Conservation (phyloP, 1,140 invertebrate genomes). For the Drosophila hydei region DNA sequence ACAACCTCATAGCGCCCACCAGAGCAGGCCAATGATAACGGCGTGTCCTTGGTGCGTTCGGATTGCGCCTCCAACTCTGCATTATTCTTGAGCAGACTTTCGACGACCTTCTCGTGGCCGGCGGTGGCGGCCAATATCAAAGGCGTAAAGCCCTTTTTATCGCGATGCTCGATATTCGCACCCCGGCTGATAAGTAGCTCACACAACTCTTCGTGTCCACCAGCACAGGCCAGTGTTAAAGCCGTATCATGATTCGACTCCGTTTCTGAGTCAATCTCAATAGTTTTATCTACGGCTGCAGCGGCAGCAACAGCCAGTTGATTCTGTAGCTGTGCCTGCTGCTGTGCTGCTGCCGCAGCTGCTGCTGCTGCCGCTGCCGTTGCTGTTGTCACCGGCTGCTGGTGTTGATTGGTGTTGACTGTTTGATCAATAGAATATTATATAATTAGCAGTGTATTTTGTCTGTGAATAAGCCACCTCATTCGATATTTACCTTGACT, state of each 20-base stretch:
- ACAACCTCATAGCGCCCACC: conserved; percentile 98
- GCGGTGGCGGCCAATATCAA: conserved; percentile 98
- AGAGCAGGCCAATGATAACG: conserved; percentile 98
- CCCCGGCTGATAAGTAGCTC: conserved; percentile 94
- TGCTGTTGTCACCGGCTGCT: conserved; percentile 70
- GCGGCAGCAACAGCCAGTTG: conserved; percentile 76
- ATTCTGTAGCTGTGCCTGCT: conserved; percentile 83
- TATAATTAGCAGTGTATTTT: neutral
- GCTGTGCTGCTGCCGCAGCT: conserved; percentile 57
- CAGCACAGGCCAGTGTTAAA: conserved; percentile 97
- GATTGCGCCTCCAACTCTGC: conserved; percentile 99
- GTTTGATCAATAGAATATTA: neutral
- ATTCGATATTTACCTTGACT: conserved; percentile 78
- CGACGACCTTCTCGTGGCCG: conserved; percentile 97
- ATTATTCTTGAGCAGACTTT: conserved; percentile 95
- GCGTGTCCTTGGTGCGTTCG: conserved; percentile 99
- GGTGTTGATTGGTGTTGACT: conserved; percentile 73
- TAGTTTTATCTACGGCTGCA: conserved; percentile 86
- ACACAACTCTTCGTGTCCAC: conserved; percentile 97
- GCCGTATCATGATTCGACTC: conserved; percentile 99
- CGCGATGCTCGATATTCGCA: conserved; percentile 98
- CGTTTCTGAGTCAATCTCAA: conserved; percentile 98
- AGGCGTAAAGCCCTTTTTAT: conserved; percentile 99
- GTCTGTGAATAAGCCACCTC: neutral
- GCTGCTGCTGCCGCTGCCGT: conserved; percentile 47